Percentiles rank a stretch among this genome's conserved stretches.
Evolutionary conservation across 2,113 vertebrate species (phyloP).

Genomic region (Oxyura jamaicensis): DNA sequence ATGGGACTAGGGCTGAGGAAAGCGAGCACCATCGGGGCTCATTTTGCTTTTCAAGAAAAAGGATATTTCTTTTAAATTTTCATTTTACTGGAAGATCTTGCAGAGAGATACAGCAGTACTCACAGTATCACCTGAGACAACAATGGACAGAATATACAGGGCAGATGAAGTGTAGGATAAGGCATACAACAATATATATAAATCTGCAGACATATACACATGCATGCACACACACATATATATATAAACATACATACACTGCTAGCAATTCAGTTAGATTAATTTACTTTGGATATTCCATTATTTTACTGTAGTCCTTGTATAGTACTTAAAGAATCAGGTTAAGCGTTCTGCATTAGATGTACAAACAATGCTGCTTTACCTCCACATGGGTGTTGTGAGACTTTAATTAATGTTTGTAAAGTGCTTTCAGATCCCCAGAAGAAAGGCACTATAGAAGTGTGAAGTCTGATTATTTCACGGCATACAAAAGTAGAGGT

Average conservation of each 20-base stretch:
- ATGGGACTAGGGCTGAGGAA: background rate
- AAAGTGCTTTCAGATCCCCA: slow-evolving; percentile 63
- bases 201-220: background rate
- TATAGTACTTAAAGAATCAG: slow-evolving; percentile 31
- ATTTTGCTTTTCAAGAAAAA: background rate
- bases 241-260: rapidly evolving
- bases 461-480: slow-evolving; percentile 60
- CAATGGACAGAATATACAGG: background rate
- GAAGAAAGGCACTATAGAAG: slow-evolving; percentile 65
- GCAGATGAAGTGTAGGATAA: background rate
- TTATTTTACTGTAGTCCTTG: slow-evolving; percentile 33
- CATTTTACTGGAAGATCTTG: rapidly evolving
- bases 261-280: background rate
- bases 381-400: slow-evolving; percentile 28
- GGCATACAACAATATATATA: background rate
- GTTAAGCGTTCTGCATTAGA: slow-evolving; percentile 49
- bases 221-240: rapidly evolving
- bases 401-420: slow-evolving; percentile 69
- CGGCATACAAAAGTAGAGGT: slow-evolving; percentile 57
- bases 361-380: slow-evolving; percentile 50
- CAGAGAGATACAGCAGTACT: background rate
- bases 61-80: background rate
- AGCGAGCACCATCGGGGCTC: rapidly evolving
- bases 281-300: background rate
- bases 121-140: background rate